Evolutionary conservation across 2,888 invertebrate genomes (phyloP).

Genomic region (Syrista parreyssii): DNA sequence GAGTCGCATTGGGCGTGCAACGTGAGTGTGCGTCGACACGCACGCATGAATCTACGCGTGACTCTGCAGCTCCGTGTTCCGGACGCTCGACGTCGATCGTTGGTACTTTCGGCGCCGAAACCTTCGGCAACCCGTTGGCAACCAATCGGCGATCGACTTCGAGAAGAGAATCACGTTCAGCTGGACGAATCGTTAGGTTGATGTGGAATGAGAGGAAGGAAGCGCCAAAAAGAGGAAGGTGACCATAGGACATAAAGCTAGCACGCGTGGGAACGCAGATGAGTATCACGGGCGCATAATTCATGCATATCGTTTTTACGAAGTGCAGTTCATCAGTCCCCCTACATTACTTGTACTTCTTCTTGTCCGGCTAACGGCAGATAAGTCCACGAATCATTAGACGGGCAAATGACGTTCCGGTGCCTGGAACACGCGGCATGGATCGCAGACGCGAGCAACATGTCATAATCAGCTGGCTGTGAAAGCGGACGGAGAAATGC

Average conservation of each 20-base stretch:
- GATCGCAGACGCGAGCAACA: constrained; percentile 56
- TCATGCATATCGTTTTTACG: too few relatives aligned
- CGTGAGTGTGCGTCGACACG: background rate
- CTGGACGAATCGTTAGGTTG: too few relatives aligned
- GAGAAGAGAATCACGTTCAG: too few relatives aligned
- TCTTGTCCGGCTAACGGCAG: background rate
- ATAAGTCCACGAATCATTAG: constrained; percentile 62
- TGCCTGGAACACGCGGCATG: constrained; percentile 58
- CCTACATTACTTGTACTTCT: background rate
- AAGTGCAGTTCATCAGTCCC: background rate
- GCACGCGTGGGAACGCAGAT: too few relatives aligned
- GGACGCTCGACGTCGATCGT: too few relatives aligned
- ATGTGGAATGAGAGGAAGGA: background rate
- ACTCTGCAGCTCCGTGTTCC: background rate
- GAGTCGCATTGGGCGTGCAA: constrained; percentile 58
- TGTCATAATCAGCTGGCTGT: constrained; percentile 65
- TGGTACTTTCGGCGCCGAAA: too few relatives aligned
- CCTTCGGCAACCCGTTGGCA: too few relatives aligned
- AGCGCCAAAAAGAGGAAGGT: background rate
- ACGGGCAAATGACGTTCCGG: constrained; percentile 62
- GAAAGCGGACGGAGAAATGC: constrained; percentile 61
- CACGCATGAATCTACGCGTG: background rate
- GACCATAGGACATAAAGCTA: too few relatives aligned
- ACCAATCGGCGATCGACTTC: too few relatives aligned
- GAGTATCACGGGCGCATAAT: too few relatives aligned